Conservation (phyloP, 2,888 invertebrate species). For the Leptopilina drosophilae region DNA sequence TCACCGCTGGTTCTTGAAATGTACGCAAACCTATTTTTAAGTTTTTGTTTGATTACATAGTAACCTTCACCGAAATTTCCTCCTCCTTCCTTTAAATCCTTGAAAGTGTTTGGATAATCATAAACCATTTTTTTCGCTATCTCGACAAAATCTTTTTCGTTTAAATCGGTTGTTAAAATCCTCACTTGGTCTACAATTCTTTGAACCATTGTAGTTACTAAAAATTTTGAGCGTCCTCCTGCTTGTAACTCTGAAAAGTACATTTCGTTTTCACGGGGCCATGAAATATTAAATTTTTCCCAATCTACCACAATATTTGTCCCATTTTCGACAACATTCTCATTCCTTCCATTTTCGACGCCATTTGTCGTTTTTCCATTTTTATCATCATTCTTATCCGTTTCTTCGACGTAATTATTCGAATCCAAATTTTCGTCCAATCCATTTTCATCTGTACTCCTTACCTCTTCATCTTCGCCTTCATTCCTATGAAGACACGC, state of each 20-base stretch:
- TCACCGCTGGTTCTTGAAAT: background rate
- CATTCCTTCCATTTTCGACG: background rate
- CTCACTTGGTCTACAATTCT: background rate
- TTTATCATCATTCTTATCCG: too few species aligned
- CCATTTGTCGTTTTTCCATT: background rate
- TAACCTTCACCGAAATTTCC: constrained; percentile 35
- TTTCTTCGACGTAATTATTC: too few species aligned
- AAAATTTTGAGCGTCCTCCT: background rate
- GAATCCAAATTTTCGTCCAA: too few species aligned
- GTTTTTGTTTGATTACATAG: background rate
- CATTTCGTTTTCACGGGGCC: background rate
- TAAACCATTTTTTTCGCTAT: constrained; percentile 43
- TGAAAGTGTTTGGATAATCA: constrained; percentile 37
- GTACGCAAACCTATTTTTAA: background rate
- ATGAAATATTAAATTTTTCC: background rate
- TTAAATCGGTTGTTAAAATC: background rate
- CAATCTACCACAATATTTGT: background rate
- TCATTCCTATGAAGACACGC: too few species aligned
- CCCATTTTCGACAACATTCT: background rate
- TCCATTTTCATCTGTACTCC: too few species aligned
- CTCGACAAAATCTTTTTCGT: background rate
- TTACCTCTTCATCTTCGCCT: too few species aligned
- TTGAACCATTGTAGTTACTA: background rate
- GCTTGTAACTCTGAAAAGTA: background rate
- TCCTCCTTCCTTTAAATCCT: constrained; percentile 41